phyloP scores from a whole-genome alignment of 1,140 invertebrate genomes.

The Leptopilina boulardi region DNA sequence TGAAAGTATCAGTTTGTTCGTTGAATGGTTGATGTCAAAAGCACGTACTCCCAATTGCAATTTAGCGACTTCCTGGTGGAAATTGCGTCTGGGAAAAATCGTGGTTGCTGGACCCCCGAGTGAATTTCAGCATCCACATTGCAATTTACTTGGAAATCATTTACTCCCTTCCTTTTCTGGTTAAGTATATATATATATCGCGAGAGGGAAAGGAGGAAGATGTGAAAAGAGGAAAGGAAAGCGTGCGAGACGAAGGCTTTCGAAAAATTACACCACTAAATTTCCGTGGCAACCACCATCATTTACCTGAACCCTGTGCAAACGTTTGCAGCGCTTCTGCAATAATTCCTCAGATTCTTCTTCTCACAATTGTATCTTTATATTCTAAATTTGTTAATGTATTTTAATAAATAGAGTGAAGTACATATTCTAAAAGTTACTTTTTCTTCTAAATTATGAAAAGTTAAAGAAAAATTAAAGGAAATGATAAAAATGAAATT shows the following conservation, averaged over 20 bases:
- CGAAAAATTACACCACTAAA: slow-evolving; percentile 72
- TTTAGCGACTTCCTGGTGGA: slow-evolving; percentile 16
- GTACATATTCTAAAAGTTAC: not conserved
- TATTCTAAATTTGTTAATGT: not conserved
- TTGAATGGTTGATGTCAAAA: not conserved
- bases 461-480: too few relatives aligned
- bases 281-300: slow-evolving; percentile 69
- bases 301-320: slow-evolving; percentile 69
- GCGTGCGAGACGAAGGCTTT: slow-evolving; percentile 58
- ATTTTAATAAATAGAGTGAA: not conserved
- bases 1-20: not conserved
- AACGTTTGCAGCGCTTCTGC: slow-evolving; percentile 50
- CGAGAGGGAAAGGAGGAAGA: slow-evolving; percentile 50
- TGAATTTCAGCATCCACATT: slow-evolving; percentile 43
- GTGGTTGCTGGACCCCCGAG: slow-evolving; percentile 16
- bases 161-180: slow-evolving; percentile 46
- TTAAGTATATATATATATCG: slow-evolving; percentile 27
- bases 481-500: too few relatives aligned
- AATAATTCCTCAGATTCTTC: slow-evolving; percentile 59
- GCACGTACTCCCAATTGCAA: not conserved
- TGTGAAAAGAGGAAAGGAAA: slow-evolving; percentile 38
- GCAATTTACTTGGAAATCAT: slow-evolving; percentile 65
- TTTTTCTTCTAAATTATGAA: too few relatives aligned
- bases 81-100: slow-evolving; percentile 28
- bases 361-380: slow-evolving; percentile 58